Evolutionary conservation across 2,113 vertebrate species (phyloP).

Genomic region (Boleophthalmus pectinirostris): DNA sequence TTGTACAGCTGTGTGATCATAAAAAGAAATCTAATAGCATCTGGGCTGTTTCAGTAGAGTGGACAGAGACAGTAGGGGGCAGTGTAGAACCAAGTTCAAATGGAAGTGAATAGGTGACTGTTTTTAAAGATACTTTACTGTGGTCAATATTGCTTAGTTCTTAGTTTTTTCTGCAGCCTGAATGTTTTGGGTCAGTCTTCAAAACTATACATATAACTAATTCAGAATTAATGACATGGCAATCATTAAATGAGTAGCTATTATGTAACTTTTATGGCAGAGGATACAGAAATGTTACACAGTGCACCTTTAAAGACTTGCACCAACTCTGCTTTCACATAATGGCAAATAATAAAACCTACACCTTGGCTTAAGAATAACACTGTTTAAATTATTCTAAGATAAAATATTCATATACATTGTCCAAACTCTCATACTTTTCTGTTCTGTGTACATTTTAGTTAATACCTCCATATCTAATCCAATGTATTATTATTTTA

Average conservation of each 20-base stretch:
- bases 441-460: no score
- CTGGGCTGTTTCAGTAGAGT: conserved; percentile 27
- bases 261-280: background rate
- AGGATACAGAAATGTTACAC: background rate
- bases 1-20: background rate
- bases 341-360: no score
- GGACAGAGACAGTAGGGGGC: conserved; percentile 67
- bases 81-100: conserved; percentile 48
- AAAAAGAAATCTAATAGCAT: conserved; percentile 28
- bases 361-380: no score
- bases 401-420: no score
- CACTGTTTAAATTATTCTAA: no score
- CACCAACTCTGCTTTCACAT: no score
- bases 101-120: background rate
- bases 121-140: background rate
- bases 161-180: background rate
- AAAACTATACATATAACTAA: background rate
- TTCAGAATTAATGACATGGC: background rate
- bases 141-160: background rate
- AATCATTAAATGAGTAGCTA: background rate
- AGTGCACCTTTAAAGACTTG: no score
- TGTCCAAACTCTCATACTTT: no score
- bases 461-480: no score
- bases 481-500: no score
- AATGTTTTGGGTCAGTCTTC: background rate